A percentile compares a stretch with the other conserved stretches of the same genome.
Evolutionary conservation across 1,140 invertebrate species (phyloP).

Genomic region (Drosophila sulfurigaster): DNA sequence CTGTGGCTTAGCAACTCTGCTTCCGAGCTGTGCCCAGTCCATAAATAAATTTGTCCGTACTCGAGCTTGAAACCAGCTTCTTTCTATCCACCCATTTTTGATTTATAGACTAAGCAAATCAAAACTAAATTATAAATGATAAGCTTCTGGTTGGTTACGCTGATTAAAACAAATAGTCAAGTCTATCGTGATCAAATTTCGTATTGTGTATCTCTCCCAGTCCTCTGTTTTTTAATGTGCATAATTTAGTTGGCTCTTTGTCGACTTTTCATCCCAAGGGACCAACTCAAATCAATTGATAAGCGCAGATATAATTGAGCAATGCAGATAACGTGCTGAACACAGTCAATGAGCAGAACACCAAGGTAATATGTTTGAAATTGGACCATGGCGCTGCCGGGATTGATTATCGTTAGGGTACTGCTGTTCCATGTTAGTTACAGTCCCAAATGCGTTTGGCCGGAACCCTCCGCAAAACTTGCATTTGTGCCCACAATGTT

Average conservation of each 20-base stretch:
- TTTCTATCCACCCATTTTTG: conserved; percentile 7
- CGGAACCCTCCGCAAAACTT: too few relatives aligned
- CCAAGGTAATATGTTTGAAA: neutral
- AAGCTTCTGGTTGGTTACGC: conserved; percentile 70
- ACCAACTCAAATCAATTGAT: conserved; percentile 72
- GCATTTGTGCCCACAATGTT: too few relatives aligned
- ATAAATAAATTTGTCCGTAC: conserved; percentile 29
- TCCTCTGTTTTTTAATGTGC: too few relatives aligned
- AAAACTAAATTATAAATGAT: conserved; percentile 81
- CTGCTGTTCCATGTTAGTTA: too few relatives aligned
- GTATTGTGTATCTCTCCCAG: neutral
- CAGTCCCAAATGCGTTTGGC: too few relatives aligned
- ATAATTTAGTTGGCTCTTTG: neutral
- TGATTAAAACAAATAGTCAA: conserved; percentile 71
- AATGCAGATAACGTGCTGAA: conserved; percentile 60
- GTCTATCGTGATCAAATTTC: conserved; percentile 3
- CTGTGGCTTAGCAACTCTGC: conserved; percentile 40
- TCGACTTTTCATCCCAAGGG: conserved; percentile 13
- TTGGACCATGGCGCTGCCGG: neutral
- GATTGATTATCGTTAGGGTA: too few relatives aligned
- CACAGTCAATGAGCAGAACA: conserved; percentile 21
- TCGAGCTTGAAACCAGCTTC: neutral
- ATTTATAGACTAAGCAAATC: conserved; percentile 70
- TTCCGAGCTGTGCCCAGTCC: conserved; percentile 6
- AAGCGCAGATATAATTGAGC: conserved; percentile 72